These are phyloP conservation scores for Andrena minutula DNA, from an alignment of 2,888 invertebrate species.

Conservation along the genomic window DNA sequence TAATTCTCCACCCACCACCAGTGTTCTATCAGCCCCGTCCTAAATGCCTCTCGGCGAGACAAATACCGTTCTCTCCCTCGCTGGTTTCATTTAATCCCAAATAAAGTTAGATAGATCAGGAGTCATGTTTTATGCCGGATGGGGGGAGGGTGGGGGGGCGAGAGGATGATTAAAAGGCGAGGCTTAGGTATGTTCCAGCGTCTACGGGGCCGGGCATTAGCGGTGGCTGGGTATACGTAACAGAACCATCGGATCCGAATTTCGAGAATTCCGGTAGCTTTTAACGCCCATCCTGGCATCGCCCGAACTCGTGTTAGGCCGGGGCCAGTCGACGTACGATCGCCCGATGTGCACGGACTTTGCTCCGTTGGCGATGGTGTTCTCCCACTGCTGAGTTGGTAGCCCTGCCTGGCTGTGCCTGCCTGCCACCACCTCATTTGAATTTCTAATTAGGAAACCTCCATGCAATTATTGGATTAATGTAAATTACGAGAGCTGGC, in stretches of 20 bases:
- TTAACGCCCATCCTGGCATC: conserved; percentile 83
- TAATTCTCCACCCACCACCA: background rate
- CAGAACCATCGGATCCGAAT: conserved; percentile 77
- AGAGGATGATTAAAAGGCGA: conserved; percentile 48
- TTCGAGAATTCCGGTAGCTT: conserved; percentile 83
- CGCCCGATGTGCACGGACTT: conserved; percentile 81
- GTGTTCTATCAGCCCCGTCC: background rate
- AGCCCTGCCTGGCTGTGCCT: conserved; percentile 82
- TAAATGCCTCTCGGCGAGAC: background rate
- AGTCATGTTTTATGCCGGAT: conserved; percentile 44
- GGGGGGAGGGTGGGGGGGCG: background rate
- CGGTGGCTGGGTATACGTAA: conserved; percentile 58
- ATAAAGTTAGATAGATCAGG: conserved; percentile 35
- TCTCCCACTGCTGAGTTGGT: conserved; percentile 82
- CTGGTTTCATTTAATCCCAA: conserved; percentile 24
- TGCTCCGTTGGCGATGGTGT: conserved; percentile 79
- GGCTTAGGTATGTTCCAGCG: conserved; percentile 34
- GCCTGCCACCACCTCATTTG: conserved; percentile 94
- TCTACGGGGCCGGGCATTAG: conserved; percentile 62
- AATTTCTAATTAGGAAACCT: conserved; percentile 97
- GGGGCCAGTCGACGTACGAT: conserved; percentile 76
- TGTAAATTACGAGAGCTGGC: conserved; percentile 95
- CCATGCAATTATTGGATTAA: conserved; percentile 97
- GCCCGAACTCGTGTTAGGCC: conserved; percentile 82
- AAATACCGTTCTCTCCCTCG: conserved; percentile 1